phyloP scores from a whole-genome alignment of 2,113 vertebrate genomes.

The Nannospalax galili region DNA sequence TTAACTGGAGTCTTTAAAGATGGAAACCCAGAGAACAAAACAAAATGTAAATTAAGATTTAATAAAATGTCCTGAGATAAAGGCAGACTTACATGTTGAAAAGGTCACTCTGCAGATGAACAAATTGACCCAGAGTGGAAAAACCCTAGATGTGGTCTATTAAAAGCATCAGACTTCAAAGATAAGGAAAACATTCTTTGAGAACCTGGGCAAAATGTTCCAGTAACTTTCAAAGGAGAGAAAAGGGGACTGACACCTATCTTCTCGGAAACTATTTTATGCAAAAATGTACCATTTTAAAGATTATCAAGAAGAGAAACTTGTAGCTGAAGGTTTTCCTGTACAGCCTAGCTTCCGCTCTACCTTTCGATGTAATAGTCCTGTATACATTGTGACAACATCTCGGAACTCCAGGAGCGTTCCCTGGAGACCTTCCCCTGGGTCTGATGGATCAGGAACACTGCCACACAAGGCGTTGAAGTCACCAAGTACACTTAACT shows the following conservation, averaged over 20 bases:
- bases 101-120: not conserved
- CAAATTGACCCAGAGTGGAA: not conserved
- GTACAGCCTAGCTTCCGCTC: not conserved
- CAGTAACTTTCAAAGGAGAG: not conserved
- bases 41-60: not conserved
- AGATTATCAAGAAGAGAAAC: not conserved
- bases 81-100: not conserved
- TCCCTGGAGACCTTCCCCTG: not conserved
- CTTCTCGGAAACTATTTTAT: not conserved
- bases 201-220: not conserved
- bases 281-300: not conserved
- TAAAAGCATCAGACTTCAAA: not conserved
- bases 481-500: not conserved
- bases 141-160: not conserved
- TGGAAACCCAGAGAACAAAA: not conserved
- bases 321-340: not conserved
- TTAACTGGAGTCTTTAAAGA: not conserved
- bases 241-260: not conserved
- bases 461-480: no score
- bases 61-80: conserved; percentile 7
- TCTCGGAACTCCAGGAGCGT: accelerated
- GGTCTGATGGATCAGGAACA: not conserved
- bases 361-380: not conserved
- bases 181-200: not conserved
- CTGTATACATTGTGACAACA: not conserved